phyloP scores from a whole-genome alignment of 2,888 invertebrate species.

The Aporophyla nigra region DNA sequence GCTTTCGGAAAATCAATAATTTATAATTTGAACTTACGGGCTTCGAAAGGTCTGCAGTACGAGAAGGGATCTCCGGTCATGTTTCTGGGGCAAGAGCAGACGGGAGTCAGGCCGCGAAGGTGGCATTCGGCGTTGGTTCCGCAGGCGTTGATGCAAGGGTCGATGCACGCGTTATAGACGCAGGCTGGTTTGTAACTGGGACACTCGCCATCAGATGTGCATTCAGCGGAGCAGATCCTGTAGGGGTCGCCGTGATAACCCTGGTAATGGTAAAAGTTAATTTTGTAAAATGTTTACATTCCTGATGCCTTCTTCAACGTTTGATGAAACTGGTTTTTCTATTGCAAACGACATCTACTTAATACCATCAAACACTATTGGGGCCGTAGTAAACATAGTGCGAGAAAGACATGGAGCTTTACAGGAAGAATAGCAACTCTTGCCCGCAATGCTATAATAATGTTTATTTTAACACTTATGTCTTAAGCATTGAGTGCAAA shows the following conservation, averaged over 20 bases:
- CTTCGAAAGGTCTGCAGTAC: conserved; percentile 95
- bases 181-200: conserved; percentile 95
- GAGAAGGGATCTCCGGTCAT: conserved; percentile 97
- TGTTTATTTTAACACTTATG: background rate
- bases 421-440: background rate
- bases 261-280: conserved; percentile 74
- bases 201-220: conserved; percentile 95
- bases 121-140: conserved; percentile 95
- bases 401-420: background rate
- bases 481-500: background rate
- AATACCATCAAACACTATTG: background rate
- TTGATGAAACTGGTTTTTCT: background rate
- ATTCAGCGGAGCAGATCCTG: conserved; percentile 95
- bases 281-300: background rate
- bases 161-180: conserved; percentile 94
- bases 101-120: conserved; percentile 94
- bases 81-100: conserved; percentile 96
- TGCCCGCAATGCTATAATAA: background rate
- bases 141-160: conserved; percentile 96
- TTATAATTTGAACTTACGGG: conserved; percentile 89
- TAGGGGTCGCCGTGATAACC: conserved; percentile 95
- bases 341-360: background rate
- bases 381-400: background rate
- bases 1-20: background rate
- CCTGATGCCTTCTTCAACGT: background rate